Conservation (phyloP, 2,113 vertebrate genomes). For the Saccopteryx bilineata region DNA sequence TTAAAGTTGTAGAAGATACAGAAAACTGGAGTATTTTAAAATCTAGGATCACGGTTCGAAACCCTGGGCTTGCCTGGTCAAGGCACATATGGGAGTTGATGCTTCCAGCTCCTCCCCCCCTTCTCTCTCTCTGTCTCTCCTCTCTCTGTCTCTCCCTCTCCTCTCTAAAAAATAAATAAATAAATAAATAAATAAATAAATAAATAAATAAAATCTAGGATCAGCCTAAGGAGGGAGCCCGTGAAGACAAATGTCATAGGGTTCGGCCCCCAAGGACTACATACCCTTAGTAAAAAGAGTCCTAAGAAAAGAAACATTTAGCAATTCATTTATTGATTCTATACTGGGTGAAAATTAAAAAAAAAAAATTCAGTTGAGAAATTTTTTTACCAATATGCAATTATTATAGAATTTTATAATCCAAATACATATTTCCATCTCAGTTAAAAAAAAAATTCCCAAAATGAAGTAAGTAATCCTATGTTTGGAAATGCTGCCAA, state of each 20-base stretch:
- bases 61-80: too few relatives aligned
- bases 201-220: background rate
- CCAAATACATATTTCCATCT: slow-evolving; percentile 16
- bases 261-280: background rate
- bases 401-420: background rate
- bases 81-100: too few relatives aligned
- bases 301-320: background rate
- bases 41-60: too few relatives aligned
- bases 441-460: background rate
- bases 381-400: background rate
- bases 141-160: too few relatives aligned
- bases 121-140: too few relatives aligned
- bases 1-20: background rate
- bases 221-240: background rate
- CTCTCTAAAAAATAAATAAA: too few relatives aligned
- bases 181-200: too few relatives aligned
- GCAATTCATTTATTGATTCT: background rate
- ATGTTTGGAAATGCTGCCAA: background rate
- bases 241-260: background rate
- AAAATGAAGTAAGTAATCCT: background rate
- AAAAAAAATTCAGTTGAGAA: background rate
- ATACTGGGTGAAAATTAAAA: background rate
- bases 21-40: background rate
- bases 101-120: too few relatives aligned
- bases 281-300: background rate